These are phyloP conservation scores for Ochotona curzoniae DNA, from an alignment of 2,113 vertebrate species.

Conservation along the genomic window DNA sequence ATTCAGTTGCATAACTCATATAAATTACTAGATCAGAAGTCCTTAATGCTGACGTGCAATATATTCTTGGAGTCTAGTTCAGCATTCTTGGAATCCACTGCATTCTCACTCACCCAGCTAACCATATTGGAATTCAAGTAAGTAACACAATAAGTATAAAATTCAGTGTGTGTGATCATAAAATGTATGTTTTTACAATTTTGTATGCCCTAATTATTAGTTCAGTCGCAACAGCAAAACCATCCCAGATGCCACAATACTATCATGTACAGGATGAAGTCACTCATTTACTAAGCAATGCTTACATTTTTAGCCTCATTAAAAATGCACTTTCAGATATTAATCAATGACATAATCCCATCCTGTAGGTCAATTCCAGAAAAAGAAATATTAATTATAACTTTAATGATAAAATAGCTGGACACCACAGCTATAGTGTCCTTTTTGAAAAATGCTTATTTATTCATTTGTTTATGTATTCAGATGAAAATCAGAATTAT, in stretches of 20 bases:
- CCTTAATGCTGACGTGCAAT: not conserved
- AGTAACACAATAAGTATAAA: slow-evolving; percentile 7
- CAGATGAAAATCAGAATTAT: too few species aligned
- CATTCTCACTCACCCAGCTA: not conserved
- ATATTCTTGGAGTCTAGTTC: not conserved
- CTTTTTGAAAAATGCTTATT: too few species aligned
- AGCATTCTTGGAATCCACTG: not conserved
- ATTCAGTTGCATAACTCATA: slow-evolving; percentile 36
- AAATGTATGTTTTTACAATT: not conserved
- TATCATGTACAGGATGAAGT: not conserved
- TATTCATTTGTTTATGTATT: too few species aligned
- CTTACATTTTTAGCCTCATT: not conserved
- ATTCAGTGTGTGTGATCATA: not conserved
- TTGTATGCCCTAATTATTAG: not conserved
- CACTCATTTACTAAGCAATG: not conserved
- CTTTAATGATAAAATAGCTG: not conserved
- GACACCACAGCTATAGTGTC: not conserved
- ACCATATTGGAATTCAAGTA: not conserved
- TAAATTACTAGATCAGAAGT: slow-evolving; percentile 18
- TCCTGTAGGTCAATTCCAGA: not conserved
- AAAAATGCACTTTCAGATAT: slow-evolving; percentile 37
- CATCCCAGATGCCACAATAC: not conserved
- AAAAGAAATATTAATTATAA: not conserved
- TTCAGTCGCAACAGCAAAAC: not conserved
- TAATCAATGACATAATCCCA: not conserved